phyloP scores from a whole-genome alignment of 2,797 vertebrate species.

The Balearica regulorum region DNA sequence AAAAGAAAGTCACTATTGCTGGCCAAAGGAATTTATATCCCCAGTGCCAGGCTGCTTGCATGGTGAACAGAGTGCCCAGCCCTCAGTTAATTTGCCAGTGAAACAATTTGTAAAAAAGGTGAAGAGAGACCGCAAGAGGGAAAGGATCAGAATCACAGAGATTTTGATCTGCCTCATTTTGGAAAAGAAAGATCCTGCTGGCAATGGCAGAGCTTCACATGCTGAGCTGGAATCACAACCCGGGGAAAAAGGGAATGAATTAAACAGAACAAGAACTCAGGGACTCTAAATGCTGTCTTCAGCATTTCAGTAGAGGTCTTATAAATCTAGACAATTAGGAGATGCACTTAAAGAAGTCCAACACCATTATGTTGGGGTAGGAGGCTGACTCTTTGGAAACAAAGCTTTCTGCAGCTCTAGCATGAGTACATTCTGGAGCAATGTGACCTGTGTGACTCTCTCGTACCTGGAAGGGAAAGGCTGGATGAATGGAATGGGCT shows the following conservation, averaged over 20 bases:
- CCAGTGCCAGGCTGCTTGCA: background rate
- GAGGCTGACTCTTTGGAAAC: background rate
- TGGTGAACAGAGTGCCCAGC: background rate
- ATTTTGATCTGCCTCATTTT: conserved; percentile 29
- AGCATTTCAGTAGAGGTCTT: conserved; percentile 45
- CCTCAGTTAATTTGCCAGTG: background rate
- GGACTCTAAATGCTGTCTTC: conserved; percentile 65
- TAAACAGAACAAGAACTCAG: conserved; percentile 60
- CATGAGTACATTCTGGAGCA: background rate
- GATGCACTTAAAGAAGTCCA: conserved; percentile 41
- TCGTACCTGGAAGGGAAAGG: background rate
- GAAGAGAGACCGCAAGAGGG: conserved; percentile 1
- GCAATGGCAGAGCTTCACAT: conserved; percentile 42
- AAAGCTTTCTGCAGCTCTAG: background rate
- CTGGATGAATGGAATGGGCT: background rate
- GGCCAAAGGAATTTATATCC: background rate
- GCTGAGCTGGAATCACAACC: conserved; percentile 53
- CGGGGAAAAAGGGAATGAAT: conserved; percentile 42
- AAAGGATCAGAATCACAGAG: background rate
- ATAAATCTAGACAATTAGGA: conserved; percentile 63
- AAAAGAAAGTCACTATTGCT: background rate
- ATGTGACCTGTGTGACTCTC: background rate
- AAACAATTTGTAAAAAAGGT: background rate
- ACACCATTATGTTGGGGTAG: background rate
- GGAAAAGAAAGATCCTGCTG: conserved; percentile 56